These are phyloP conservation scores for Hylia prasina DNA, from an alignment of 2,113 vertebrate species.

Conservation along the genomic window DNA sequence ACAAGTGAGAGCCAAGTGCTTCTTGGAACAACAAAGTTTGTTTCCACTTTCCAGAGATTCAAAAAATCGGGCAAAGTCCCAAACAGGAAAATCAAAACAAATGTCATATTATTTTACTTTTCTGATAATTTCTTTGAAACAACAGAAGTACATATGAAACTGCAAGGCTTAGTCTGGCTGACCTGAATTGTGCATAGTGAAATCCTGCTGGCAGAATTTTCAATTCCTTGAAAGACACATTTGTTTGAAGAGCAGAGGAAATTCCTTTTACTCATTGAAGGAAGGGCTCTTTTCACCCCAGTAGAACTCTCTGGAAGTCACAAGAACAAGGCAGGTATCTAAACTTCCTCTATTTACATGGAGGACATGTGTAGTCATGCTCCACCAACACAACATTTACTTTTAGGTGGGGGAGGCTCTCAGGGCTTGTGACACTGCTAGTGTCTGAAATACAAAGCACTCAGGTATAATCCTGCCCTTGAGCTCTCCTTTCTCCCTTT, in stretches of 20 bases:
- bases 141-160: background rate
- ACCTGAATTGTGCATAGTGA: background rate
- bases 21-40: background rate
- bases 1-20: fast-evolving
- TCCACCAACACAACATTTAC: fast-evolving
- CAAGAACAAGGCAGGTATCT: background rate
- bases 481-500: background rate
- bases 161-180: background rate
- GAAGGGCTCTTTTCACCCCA: background rate
- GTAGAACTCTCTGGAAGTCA: background rate
- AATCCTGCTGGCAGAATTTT: background rate
- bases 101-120: background rate
- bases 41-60: background rate
- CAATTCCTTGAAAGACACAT: background rate
- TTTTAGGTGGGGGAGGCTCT: background rate
- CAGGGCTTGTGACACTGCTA: background rate
- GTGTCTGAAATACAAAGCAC: background rate
- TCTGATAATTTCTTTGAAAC: background rate
- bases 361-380: fast-evolving
- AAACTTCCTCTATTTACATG: background rate
- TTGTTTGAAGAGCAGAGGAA: background rate
- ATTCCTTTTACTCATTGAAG: background rate
- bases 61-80: background rate
- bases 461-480: background rate
- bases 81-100: background rate